These are phyloP conservation scores for Mus spicilegus DNA, from an alignment of 2,113 vertebrate genomes.

Conservation along the genomic window DNA sequence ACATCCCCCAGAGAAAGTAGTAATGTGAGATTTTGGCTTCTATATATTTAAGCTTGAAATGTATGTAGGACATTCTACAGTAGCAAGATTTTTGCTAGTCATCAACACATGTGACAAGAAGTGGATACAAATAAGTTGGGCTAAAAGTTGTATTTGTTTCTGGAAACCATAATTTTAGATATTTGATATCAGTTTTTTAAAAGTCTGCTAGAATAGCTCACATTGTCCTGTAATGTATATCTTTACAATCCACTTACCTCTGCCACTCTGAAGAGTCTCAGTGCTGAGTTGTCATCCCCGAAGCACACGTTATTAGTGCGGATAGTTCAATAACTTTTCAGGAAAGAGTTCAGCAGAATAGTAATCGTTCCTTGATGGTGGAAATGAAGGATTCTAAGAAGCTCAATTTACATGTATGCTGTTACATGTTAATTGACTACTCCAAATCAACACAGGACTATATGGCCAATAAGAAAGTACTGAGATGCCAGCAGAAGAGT, in stretches of 20 bases:
- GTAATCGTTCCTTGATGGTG: not conserved
- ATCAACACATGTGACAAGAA: not conserved
- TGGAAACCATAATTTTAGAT: not conserved
- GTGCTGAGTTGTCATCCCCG: not conserved
- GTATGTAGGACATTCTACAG: not conserved
- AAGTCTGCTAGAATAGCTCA: not conserved
- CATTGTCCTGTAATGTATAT: fast-evolving
- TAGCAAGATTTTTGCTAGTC: not conserved
- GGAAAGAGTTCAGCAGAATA: too few relatives aligned
- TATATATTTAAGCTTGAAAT: not conserved
- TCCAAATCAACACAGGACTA: not conserved
- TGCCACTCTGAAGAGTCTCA: not conserved
- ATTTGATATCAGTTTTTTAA: not conserved
- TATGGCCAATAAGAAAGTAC: not conserved
- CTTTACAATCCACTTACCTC: not conserved
- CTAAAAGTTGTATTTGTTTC: not conserved
- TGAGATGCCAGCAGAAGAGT: not conserved
- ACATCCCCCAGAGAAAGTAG: not conserved
- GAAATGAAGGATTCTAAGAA: not conserved
- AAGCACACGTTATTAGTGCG: not conserved
- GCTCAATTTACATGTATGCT: not conserved
- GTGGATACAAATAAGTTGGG: not conserved
- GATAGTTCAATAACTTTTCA: not conserved
- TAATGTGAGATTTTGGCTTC: not conserved
- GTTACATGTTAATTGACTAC: not conserved